Conservation (phyloP, 2,888 invertebrate genomes). For the Plebejus anna region DNA sequence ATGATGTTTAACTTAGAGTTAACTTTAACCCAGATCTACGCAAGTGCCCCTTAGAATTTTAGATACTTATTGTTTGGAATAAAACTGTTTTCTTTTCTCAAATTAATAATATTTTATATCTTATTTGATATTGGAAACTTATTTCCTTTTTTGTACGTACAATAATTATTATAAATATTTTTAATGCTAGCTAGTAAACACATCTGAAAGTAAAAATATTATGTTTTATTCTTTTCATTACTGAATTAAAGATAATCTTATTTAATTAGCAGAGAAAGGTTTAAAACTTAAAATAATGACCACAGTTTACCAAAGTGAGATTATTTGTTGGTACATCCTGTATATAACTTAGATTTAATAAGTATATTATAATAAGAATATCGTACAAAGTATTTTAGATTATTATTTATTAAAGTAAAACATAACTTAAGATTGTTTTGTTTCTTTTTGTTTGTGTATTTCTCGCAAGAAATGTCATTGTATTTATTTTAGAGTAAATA, state of each 20-base stretch:
- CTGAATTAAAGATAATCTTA: neutral
- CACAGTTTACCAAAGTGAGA: conserved; percentile 82
- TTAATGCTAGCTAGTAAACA: neutral
- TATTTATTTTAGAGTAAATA: conserved; percentile 72
- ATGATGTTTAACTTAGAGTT: too few species aligned
- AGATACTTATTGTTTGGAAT: neutral
- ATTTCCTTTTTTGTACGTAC: neutral
- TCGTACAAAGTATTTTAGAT: conserved; percentile 73
- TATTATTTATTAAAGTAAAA: conserved; percentile 68
- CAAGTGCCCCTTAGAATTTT: neutral
- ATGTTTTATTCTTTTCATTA: neutral
- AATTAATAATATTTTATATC: neutral
- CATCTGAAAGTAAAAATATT: neutral
- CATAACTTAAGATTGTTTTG: conserved; percentile 66
- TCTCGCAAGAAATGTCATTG: conserved; percentile 64
- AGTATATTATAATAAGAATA: conserved; percentile 40
- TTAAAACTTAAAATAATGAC: conserved; percentile 61
- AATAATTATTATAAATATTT: neutral
- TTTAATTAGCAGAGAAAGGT: conserved; percentile 38
- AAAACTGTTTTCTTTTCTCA: too few species aligned
- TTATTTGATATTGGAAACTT: neutral
- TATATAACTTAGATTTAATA: conserved; percentile 51
- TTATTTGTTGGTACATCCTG: conserved; percentile 65
- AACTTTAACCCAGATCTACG: too few species aligned
- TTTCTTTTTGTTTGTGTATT: conserved; percentile 68